Evolutionary conservation across 2,888 invertebrate genomes (phyloP).

Genomic region (Cancer borealis): DNA sequence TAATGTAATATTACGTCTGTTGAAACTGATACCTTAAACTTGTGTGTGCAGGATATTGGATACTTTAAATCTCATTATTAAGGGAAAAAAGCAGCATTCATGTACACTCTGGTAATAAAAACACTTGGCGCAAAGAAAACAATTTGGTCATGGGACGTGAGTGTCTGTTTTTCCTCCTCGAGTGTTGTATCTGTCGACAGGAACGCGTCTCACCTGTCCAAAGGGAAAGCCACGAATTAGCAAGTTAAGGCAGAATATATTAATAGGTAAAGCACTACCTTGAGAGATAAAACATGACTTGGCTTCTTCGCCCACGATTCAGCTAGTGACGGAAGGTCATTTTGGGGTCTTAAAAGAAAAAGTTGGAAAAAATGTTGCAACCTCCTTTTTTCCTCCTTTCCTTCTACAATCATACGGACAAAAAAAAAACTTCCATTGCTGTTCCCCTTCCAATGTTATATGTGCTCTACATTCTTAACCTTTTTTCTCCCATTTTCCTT

Average conservation of each 20-base stretch:
- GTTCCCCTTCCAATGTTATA: neutral
- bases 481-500: neutral
- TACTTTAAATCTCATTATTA: neutral
- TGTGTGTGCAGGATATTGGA: neutral
- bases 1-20: neutral
- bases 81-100: neutral
- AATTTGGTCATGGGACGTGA: neutral
- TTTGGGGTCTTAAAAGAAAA: neutral
- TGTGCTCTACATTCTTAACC: neutral
- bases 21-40: neutral
- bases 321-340: neutral
- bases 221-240: constrained; percentile 12
- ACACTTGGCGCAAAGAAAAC: constrained; percentile 8
- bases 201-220: neutral
- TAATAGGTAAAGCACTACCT: neutral
- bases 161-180: neutral
- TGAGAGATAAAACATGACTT: neutral
- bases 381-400: neutral
- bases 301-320: neutral
- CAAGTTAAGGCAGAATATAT: constrained; percentile 20
- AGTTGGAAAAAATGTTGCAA: neutral
- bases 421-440: too few relatives aligned
- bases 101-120: constrained; percentile 20
- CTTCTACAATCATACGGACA: neutral
- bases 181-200: neutral